Percentiles rank a stretch among this genome's conserved stretches.
Evolutionary conservation across 2,113 vertebrate genomes (phyloP).

Genomic region (Gallinago undulata): DNA sequence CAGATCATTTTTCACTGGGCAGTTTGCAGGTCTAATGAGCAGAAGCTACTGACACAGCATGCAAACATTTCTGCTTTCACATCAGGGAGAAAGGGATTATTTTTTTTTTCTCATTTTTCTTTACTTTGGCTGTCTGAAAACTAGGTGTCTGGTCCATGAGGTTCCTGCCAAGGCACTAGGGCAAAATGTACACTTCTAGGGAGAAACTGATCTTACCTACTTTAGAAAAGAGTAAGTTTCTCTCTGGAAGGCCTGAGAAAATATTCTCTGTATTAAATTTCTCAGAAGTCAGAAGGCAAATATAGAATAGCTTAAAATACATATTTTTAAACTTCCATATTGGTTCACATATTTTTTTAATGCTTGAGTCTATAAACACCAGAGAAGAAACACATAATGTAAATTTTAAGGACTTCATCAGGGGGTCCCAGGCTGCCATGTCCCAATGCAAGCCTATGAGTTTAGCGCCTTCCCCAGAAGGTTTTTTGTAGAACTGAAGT

Average conservation of each 20-base stretch:
- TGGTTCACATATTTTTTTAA: not conserved
- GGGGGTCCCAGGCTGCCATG: not conserved
- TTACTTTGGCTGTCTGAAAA: conserved; percentile 9
- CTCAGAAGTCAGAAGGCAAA: conserved; percentile 1
- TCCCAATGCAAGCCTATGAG: not conserved
- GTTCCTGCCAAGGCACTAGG: not conserved
- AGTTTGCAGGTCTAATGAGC: conserved; percentile 36
- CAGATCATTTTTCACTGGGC: conserved; percentile 52
- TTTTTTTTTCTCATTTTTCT: conserved; percentile 2
- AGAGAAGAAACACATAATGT: not conserved
- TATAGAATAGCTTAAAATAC: not conserved
- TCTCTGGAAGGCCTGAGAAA: not conserved
- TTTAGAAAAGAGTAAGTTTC: not conserved
- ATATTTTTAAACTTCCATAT: not conserved
- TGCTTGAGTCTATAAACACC: not conserved
- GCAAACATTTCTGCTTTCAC: conserved; percentile 24
- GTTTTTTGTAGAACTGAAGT: not conserved
- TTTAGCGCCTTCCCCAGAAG: not conserved
- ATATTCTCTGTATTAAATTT: not conserved
- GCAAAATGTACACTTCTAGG: not conserved
- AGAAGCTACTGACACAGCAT: not conserved
- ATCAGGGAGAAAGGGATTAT: not conserved
- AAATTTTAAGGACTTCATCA: not conserved
- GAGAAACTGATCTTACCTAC: not conserved
- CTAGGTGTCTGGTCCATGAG: not conserved